These are phyloP conservation scores for Pecten maximus DNA, from an alignment of 2,888 invertebrate genomes.

Conservation along the genomic window DNA sequence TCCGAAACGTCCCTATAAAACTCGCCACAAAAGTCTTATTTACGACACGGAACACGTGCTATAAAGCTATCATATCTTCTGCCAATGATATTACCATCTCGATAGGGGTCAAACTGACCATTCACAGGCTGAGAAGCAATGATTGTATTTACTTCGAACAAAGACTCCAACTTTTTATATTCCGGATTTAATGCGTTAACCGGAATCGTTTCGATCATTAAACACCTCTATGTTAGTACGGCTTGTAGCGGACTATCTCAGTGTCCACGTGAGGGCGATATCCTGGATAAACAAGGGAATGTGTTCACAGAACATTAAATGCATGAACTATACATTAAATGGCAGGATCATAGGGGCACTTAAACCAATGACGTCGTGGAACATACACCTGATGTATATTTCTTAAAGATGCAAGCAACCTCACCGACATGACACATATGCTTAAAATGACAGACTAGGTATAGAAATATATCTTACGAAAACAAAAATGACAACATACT, in stretches of 20 bases:
- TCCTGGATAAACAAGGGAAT: background rate
- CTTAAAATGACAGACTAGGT: no score
- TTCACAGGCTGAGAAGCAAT: background rate
- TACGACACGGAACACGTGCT: conserved; percentile 24
- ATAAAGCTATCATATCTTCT: background rate
- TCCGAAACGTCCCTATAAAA: background rate
- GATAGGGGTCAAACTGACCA: background rate
- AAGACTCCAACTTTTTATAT: background rate
- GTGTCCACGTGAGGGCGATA: background rate
- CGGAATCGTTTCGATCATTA: background rate
- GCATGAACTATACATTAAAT: background rate
- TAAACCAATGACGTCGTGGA: no score
- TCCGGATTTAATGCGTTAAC: conserved; percentile 18
- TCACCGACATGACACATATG: no score
- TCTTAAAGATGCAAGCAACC: no score
- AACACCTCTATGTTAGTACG: background rate
- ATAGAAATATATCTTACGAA: no score
- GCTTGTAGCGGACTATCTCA: background rate
- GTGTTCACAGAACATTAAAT: background rate
- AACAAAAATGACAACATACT: no score
- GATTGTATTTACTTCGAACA: background rate
- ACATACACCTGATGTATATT: no score
- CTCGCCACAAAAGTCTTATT: conserved; percentile 16
- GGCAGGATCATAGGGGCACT: background rate
- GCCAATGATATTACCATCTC: conserved; percentile 18